Evolutionary conservation across 2,888 invertebrate genomes (phyloP), one percentile per base, ranked within the genome.

Genomic region (Carcina quercana): DNA sequence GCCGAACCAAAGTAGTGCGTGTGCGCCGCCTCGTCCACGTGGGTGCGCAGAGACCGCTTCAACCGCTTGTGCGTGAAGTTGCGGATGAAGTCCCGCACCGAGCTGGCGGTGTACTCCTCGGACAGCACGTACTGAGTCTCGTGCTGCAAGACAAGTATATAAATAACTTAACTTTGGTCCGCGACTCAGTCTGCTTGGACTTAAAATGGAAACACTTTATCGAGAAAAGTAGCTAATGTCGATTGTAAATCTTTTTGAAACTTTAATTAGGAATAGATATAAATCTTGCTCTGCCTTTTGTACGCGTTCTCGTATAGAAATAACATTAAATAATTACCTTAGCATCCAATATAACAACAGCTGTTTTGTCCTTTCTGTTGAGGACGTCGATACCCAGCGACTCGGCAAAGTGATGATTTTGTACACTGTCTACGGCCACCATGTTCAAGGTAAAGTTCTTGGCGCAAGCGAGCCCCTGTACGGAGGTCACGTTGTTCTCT

Each of bases 331-430:
- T 35, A 53, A 72, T 71, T 72, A 92, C 92, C 79, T 87, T 85
- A 45, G 87, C 86, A 68, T 93, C 90, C 43, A 94, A 71, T 52
- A 94, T 90, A 32, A 92, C 86, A 25, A 88, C 88, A 15, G 87
- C 86, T 17, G 91, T 91, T 69, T 85, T 88, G 51, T 91, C 88
- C 36, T 72, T 83, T 36, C 63, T 79, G 24, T 78, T 84, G 7
- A 69, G 63, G 17, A 92, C 69, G 62, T 93, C 88, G 13, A 94
- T 85, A 2, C 93, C 94, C 3, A 95, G 85, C 13, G 87, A 86
- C 56, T 92, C 89, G 0, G 93, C 91, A 57, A 94, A 92, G 52
- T 91, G 88, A 45, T 88, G 87, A 56, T 91, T 91, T 31, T 86
- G 73, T 1, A 89, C 66, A 45, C 91, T 91, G 59, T 95, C 94